Base-by-base conservation (phyloP, 1,140 invertebrate genomes). In the Olivierus martensii region DNA sequence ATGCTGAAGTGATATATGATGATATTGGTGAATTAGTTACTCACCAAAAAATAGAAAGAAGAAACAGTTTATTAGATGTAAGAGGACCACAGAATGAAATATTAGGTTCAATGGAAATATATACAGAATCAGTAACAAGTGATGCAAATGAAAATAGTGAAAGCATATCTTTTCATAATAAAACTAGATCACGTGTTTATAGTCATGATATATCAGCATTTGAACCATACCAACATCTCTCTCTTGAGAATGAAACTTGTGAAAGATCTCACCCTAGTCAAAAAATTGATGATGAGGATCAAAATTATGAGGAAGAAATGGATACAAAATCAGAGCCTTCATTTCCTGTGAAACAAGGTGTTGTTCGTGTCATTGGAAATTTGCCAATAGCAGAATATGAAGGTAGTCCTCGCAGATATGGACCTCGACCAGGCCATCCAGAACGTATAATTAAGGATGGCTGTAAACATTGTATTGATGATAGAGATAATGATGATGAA, bases 381-480 rank as follows among this genome's bases (percentile, higher is more conserved):
- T 69, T 90, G 58, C 84, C 85, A 12, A 89, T 90, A 61, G 84
- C 85, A 36, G 85, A 92, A 61, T 93, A 93, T 67, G 87, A 90
- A 57, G 87, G 86, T 18, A 91, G 87, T 37, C 89, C 88, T 3
- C 74, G 86, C 58, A 76, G 88, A 57, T 92, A 91, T 66, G 87
- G 87, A 3, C 72, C 80, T 3, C 67, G 75, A 17, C 69, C 70
- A 57, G 62, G 61, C 15, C 59, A 62, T 46, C 61, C 62, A 22
- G 51, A 58, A 28, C 53, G 61, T 14, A 48, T 62, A n/a, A 37
- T 46, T 46, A 46, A 46, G 10, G 55, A 56, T 3, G 46, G 12
- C 28, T 28, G 9, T 28, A 28, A 28, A 28, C 28, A 28, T 28
- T 28, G 28, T 28, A 9, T 28, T 28, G 28, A 28, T 28, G 9